Percentiles rank a stretch among this genome's conserved stretches.
phyloP scores from a whole-genome alignment of 2,797 vertebrate species.

The Microhierax caerulescens region DNA sequence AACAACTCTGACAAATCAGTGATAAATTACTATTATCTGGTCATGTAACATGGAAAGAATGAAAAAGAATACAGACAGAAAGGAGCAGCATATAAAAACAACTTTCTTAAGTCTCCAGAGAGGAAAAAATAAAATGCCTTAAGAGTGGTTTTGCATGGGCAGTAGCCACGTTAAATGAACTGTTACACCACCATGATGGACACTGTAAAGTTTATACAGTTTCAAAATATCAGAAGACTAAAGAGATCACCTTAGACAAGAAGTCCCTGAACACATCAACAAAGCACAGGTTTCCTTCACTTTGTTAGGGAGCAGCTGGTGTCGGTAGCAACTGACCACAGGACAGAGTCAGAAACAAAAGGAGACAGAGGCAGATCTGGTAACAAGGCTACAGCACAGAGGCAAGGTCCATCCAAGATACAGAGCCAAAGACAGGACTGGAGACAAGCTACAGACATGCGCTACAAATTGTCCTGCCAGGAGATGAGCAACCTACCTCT shows the following conservation, averaged over 20 bases:
- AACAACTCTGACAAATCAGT: background rate
- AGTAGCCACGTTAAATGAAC: background rate
- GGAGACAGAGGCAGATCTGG: accelerated
- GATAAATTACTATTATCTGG: constrained; percentile 37
- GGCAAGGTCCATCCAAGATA: background rate
- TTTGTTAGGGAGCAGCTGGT: background rate
- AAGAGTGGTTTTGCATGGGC: background rate
- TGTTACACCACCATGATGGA: background rate
- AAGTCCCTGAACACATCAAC: too few relatives aligned
- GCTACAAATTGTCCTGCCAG: accelerated
- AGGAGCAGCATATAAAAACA: background rate
- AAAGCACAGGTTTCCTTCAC: background rate
- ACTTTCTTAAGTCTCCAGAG: background rate
- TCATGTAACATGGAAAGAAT: constrained; percentile 46
- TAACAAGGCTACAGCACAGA: background rate
- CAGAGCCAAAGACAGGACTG: background rate
- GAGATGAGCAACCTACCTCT: accelerated
- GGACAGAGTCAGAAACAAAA: background rate
- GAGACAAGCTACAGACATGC: accelerated
- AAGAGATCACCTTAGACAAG: background rate
- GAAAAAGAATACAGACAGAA: background rate
- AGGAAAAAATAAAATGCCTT: background rate
- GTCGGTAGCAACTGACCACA: too few relatives aligned
- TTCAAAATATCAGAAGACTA: background rate
- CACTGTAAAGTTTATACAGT: background rate